Base-by-base conservation (phyloP, 2,113 vertebrate species). In the Telmatochromis brichardi region DNA sequence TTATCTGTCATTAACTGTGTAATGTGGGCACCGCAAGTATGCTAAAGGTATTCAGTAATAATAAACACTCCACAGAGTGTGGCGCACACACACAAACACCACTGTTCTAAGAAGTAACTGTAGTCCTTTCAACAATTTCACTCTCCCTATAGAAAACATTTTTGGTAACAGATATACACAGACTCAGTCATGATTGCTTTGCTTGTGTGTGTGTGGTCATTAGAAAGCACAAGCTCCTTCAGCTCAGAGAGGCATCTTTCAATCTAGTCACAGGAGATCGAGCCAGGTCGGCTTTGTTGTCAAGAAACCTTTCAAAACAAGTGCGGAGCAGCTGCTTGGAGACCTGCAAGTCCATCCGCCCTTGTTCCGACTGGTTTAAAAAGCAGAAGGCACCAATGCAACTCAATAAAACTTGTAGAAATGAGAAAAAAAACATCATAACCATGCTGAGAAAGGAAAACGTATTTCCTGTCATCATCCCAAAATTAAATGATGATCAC, bases 251-350 rank as follows among this genome's bases (percentile, higher is more conserved):
- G 87, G 84, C 68, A 87, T 86, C 80, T 63, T 86, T 89, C 80
- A 87, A 73, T 83, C 80, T 50, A 82, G 50, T 54, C 76, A 50
- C 87, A 71, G 55, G 86, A 85, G 84, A 87, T 14, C 4, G 51
- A 86, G 83, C 80, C 82, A 58, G 81, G 45, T 53, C 23, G 85
- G 80, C 87, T 92, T 88, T 93, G 89, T 94, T 89, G 92, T 92
- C 89, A 85, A 91, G 90, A 89, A 51, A 90, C 71, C 55, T 89
- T 92, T 90, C 89, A 92, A 90, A 94, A 92, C 93, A 90, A 92
- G 92, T 33, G 80, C 63, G 3, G 19, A 80, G 78, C 92, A 92
- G 91, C 92, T 93, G 92, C 82, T 88, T 54, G 45, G 90, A 92
- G 65, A 84, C 84, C 78, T 11, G 33, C 35, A 13, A 53, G 21